Evolutionary conservation across 2,113 vertebrate species (phyloP), one percentile per base, ranked within the genome.

Genomic region (Acanthisitta chloris): DNA sequence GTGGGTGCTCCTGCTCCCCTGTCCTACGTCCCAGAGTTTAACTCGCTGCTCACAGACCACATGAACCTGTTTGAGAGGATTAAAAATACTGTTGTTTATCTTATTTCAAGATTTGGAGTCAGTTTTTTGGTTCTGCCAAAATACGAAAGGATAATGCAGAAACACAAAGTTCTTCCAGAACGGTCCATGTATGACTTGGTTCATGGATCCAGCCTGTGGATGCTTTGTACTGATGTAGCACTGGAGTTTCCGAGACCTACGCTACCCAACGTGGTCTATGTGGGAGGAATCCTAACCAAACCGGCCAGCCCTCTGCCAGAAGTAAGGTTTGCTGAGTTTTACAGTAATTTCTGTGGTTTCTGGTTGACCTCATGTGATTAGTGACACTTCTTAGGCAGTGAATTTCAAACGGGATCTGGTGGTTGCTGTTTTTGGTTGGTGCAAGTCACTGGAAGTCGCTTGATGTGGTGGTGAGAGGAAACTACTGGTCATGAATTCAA

Each of bases 171-270:
- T 92, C 97, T 98, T 83, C 98, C 99, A 0, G 97, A 98, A 57
- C 98, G 98, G 65, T 98, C 99, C 91, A 99, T 99, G 99, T 98
- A 98, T 8, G 99, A 99, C 72, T 97, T 99, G 97, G 99, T 99
- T 55, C 99, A 99, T 48, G 99, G 99, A 74, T 99, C 99, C 96
- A 99, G 98, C 77, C 98, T 99, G 57, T 99, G 99, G 99, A 99
- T 99, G 99, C 98, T 99, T 29, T 99, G 99, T 92, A 99, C 99
- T 7, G 99, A 99, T 73, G 85, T 99, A 97, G 99, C 99, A 0
- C 98, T 99, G 95, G 99, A 99, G 97, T 99, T 99, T 86, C 99
- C 99, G 4, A 98, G 99, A 87, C 99, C 99, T 34, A 99, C 99
- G 1, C 97, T 99, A 82, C 99, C 99, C 58, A 99, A 99, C 10